Base-by-base conservation (phyloP, 2,113 vertebrate species). In the Galemys pyrenaicus region DNA sequence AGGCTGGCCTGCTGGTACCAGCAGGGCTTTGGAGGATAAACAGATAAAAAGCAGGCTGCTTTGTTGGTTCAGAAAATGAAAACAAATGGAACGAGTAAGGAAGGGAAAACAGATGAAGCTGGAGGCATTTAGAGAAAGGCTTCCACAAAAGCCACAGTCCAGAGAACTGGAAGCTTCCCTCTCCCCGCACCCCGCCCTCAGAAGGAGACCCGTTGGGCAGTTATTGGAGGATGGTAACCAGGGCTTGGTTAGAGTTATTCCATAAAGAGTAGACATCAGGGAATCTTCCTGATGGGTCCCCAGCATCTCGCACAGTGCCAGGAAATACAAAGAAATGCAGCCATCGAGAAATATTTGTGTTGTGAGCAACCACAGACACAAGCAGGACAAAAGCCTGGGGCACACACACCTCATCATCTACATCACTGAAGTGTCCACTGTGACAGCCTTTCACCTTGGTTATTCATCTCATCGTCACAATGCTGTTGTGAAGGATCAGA, bases 11-110 rank as follows among this genome's bases (percentile, higher is more conserved):
- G 26, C 37, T 24, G 68, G 80, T 65, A 84, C 85, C 93, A 62
- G 17, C 30, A 0, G 24, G 96, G 60, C 91, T 64, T 79, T 71
- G 90, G 94, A 95, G 95, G 75, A 91, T 82, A 46, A 94, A 80
- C 39, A 92, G 94, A 93, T 89, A 92, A 95, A 89, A 95, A 92
- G 90, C 4, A 8, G 67, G 80, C 78, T 80, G 67, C 94, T 81
- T 80, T 96, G 95, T 78, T 91, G 67, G 95, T 95, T 86, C 79
- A 92, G 94, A 92, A 93, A 75, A 56, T 30, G 58, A 92, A 93
- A 74, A 44, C 88, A 90, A 51, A 73, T 17, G 30, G 5, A 35
- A 15, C 30, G 4, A 1, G 22, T 5, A 20, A 73, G 85, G 65
- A 71, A 84, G 32, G 80, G 79, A 58, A 84, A 73, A 20, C 22